phyloP scores from a whole-genome alignment of 2,888 invertebrate species.

The Nephrotoma guestfalica region DNA sequence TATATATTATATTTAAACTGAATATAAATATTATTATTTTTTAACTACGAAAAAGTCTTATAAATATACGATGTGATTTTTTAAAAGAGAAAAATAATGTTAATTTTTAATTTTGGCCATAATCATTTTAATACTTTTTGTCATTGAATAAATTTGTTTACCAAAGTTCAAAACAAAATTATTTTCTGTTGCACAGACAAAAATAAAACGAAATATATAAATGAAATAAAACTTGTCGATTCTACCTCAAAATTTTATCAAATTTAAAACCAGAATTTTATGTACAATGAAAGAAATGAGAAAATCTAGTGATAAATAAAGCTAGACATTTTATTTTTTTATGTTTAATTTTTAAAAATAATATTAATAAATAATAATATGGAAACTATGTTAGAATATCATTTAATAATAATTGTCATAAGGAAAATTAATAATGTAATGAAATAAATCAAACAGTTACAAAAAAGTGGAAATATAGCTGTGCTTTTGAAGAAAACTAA shows the following conservation, averaged over 20 bases:
- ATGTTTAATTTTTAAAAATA: not conserved
- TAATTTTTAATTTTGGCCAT: not conserved
- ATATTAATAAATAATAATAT: not conserved
- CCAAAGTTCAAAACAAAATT: not conserved
- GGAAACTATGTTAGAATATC: not conserved
- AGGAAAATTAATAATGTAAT: not conserved
- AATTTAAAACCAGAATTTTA: not conserved
- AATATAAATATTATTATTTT: not conserved
- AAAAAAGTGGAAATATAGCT: not conserved
- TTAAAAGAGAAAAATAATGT: not conserved
- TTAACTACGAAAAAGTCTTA: not conserved
- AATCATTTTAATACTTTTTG: not conserved
- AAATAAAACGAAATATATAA: not conserved
- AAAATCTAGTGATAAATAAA: not conserved
- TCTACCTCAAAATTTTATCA: not conserved
- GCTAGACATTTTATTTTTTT: not conserved
- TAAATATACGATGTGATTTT: not conserved
- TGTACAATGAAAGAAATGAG: not conserved
- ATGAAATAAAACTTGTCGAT: not conserved
- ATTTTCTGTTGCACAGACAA: not conserved
- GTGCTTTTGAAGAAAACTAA: not conserved
- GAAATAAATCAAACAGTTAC: not conserved
- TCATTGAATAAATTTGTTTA: not conserved
- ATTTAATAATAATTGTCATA: not conserved
- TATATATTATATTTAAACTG: not conserved